Conservation (phyloP, 2,888 invertebrate species). For the Cryptocheilus praepositus region DNA sequence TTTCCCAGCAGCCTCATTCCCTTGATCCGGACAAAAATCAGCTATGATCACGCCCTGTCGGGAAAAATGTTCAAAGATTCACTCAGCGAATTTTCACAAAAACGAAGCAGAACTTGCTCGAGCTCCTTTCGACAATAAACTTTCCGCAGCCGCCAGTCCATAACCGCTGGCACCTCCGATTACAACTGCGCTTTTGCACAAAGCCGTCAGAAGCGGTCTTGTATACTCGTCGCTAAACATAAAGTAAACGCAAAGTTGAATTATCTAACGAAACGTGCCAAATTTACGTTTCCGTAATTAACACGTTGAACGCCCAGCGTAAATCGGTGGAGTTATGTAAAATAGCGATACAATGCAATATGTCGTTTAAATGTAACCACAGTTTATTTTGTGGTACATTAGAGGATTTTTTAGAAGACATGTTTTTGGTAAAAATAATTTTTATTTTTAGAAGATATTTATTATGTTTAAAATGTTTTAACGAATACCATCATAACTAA, state of each 20-base stretch:
- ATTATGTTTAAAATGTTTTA: too few relatives aligned
- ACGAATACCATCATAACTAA: too few relatives aligned
- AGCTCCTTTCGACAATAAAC: conserved; percentile 74
- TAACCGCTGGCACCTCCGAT: conserved; percentile 78
- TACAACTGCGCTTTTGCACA: conserved; percentile 58
- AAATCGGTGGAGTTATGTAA: too few relatives aligned
- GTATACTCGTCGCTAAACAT: background rate
- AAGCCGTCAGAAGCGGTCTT: conserved; percentile 22
- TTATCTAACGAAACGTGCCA: too few relatives aligned
- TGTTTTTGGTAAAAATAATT: too few relatives aligned
- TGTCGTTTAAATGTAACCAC: too few relatives aligned
- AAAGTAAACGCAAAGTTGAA: background rate
- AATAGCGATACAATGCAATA: too few relatives aligned
- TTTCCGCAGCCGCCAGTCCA: conserved; percentile 75
- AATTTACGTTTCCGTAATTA: too few relatives aligned
- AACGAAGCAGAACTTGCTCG: conserved; percentile 34
- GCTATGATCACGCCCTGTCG: conserved; percentile 66
- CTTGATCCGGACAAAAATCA: conserved; percentile 62
- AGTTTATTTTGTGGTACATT: too few relatives aligned
- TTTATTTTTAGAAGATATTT: too few relatives aligned
- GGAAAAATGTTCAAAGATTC: background rate
- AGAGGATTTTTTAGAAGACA: too few relatives aligned
- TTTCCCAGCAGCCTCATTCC: conserved; percentile 64
- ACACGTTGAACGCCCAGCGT: too few relatives aligned
- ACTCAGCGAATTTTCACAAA: background rate